phyloP scores from a whole-genome alignment of 2,888 invertebrate genomes.

The Pristionchus maxplancki region DNA sequence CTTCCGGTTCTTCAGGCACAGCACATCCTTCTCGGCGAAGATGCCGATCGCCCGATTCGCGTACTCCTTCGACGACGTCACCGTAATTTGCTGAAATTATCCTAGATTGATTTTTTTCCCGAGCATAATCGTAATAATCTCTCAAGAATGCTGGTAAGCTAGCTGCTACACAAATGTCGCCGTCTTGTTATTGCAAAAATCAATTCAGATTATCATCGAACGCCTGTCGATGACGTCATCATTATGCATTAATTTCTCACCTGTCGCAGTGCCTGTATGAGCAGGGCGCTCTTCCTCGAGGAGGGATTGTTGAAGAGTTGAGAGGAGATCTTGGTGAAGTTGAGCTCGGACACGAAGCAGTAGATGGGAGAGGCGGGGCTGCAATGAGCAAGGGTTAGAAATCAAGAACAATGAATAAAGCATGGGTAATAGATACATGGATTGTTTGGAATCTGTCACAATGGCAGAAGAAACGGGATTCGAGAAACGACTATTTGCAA shows the following conservation, averaged over 20 bases:
- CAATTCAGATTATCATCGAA: background rate
- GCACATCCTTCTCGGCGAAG: conserved; percentile 63
- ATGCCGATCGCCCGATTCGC: conserved; percentile 31
- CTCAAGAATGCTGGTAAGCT: too few relatives aligned
- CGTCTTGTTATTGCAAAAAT: too few relatives aligned
- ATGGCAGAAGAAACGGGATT: background rate
- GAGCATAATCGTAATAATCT: too few relatives aligned
- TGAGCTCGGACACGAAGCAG: conserved; percentile 47
- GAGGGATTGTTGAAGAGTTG: conserved; percentile 49
- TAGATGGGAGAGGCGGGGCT: conserved; percentile 36
- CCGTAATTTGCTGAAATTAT: conserved; percentile 46
- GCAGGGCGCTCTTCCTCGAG: conserved; percentile 46
- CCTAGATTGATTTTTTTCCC: background rate
- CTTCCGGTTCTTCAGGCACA: conserved; percentile 63
- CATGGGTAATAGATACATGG: too few relatives aligned
- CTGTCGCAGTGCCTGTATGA: conserved; percentile 49
- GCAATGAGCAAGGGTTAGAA: background rate
- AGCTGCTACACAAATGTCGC: too few relatives aligned
- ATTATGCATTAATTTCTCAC: background rate
- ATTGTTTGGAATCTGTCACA: too few relatives aligned
- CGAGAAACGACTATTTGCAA: too few relatives aligned
- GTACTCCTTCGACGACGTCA: conserved; percentile 47
- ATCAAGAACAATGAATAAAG: too few relatives aligned
- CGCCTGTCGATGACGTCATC: background rate
- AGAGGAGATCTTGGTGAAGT: conserved; percentile 46